Conservation (phyloP, 2,888 invertebrate genomes). For the Lycocerus yunnanus region DNA sequence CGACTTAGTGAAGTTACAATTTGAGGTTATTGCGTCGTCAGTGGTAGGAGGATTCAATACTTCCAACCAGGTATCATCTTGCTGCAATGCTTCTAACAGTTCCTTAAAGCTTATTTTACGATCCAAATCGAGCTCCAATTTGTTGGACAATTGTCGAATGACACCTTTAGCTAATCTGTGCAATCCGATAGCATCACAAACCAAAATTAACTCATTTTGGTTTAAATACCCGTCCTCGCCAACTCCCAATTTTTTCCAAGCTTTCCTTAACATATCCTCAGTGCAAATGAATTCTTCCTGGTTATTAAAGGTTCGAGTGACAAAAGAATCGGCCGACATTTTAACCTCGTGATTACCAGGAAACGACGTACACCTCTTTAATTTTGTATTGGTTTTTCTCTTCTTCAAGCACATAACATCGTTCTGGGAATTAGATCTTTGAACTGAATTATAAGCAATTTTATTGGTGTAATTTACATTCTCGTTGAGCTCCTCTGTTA, state of each 20-base stretch:
- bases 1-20: constrained; percentile 46
- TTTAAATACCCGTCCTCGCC: constrained; percentile 66
- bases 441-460: constrained; percentile 52
- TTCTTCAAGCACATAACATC: constrained; percentile 60
- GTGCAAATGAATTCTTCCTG: constrained; percentile 53
- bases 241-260: constrained; percentile 67
- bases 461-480: constrained; percentile 40
- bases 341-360: constrained; percentile 53
- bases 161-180: constrained; percentile 68
- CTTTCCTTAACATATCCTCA: constrained; percentile 65
- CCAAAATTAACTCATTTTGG: constrained; percentile 64
- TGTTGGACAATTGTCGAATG: constrained; percentile 66
- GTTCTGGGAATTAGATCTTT: constrained; percentile 61
- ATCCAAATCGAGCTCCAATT: constrained; percentile 66
- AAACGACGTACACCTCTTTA: constrained; percentile 63
- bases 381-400: constrained; percentile 56
- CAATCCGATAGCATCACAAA: constrained; percentile 70
- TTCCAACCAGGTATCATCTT: constrained; percentile 56
- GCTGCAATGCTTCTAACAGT: constrained; percentile 65
- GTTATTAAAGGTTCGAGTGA: constrained; percentile 51
- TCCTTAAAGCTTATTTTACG: constrained; percentile 69
- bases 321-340: constrained; percentile 51
- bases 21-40: constrained; percentile 23
- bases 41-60: constrained; percentile 40
- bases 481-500: constrained; percentile 53